A percentile compares a stretch with the other conserved stretches of the same genome.
These are phyloP conservation scores for Nomia melanderi DNA, from an alignment of 1,140 invertebrate genomes.

Conservation along the genomic window DNA sequence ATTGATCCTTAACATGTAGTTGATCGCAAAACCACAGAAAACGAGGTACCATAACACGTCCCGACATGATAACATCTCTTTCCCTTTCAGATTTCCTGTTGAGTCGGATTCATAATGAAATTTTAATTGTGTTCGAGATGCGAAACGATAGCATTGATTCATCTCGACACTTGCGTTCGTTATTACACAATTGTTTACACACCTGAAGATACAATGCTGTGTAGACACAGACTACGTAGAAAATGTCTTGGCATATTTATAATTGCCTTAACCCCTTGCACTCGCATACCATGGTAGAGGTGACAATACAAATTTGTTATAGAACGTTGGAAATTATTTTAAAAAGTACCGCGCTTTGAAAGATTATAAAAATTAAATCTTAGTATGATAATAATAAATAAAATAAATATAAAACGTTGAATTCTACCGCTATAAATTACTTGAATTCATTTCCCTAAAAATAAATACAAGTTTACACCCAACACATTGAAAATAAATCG, in stretches of 20 bases:
- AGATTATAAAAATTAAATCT: no score
- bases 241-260: background rate
- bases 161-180: background rate
- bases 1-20: slow-evolving; percentile 92
- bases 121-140: background rate
- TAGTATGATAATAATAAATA: no score
- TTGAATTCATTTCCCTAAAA: no score
- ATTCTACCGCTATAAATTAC: no score
- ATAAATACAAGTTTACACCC: no score
- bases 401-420: no score
- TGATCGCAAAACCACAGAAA: slow-evolving; percentile 88
- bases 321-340: no score
- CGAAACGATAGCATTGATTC: background rate
- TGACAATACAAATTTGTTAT: no score
- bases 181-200: background rate
- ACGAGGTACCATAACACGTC: slow-evolving; percentile 84
- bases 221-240: background rate
- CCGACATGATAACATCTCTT: slow-evolving; percentile 75
- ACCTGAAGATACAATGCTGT: background rate
- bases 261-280: no score
- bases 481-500: no score
- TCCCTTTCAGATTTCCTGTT: slow-evolving; percentile 39
- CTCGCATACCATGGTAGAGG: no score
- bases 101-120: background rate
- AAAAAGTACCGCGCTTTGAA: no score